Conservation (phyloP, 2,888 invertebrate genomes). For the Plusia festucae region DNA sequence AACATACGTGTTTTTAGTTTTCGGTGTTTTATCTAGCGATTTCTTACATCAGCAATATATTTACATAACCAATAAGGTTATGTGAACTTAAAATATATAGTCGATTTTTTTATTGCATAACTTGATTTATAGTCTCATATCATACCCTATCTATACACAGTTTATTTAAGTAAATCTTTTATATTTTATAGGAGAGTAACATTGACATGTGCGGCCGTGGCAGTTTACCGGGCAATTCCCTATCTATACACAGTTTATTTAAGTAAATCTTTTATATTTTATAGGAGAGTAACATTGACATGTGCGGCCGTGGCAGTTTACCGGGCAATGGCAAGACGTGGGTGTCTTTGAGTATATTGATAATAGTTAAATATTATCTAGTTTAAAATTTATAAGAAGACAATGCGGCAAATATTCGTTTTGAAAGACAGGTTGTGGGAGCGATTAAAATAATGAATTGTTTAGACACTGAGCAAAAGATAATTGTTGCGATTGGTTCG, state of each 20-base stretch:
- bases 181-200: slow-evolving; percentile 89
- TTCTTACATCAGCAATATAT: no score
- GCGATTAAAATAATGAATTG: neutral
- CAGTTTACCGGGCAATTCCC: slow-evolving; percentile 69
- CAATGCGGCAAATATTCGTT: neutral
- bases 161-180: no score
- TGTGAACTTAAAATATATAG: no score
- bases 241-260: no score
- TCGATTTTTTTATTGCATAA: no score
- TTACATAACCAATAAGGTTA: no score
- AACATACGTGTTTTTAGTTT: no score
- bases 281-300: slow-evolving; percentile 91
- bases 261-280: slow-evolving; percentile 60
- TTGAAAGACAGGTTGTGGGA: neutral
- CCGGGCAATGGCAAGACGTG: slow-evolving; percentile 64
- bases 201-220: slow-evolving; percentile 91
- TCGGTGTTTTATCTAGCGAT: no score
- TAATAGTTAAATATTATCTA: slow-evolving; percentile 55
- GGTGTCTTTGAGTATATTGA: slow-evolving; percentile 63
- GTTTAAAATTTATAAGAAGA: slow-evolving; percentile 16
- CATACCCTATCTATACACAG: no score
- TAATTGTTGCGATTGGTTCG: neutral
- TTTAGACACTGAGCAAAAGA: neutral
- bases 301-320: slow-evolving; percentile 89
- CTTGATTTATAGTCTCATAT: no score